Evolutionary conservation across 2,888 invertebrate genomes (phyloP).

Genomic region (Dioctria rufipes): DNA sequence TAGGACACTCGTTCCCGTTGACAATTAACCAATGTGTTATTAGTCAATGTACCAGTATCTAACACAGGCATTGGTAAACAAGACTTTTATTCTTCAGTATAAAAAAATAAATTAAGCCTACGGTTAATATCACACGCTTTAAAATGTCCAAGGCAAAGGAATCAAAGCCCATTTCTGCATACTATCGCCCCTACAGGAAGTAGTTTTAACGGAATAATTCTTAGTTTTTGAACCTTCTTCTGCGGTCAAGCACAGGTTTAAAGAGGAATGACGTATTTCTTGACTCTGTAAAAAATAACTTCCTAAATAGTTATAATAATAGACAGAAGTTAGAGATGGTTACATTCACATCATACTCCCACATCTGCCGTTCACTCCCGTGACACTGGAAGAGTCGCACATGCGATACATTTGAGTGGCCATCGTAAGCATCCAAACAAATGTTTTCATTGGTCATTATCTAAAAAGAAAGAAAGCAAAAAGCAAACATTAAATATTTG

Average conservation of each 20-base stretch:
- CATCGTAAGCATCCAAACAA: slow-evolving; percentile 81
- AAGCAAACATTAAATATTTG: no score
- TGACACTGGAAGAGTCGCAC: slow-evolving; percentile 67
- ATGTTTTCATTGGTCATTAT: slow-evolving; percentile 91
- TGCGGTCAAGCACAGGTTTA: slow-evolving; percentile 67
- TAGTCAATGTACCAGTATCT: neutral
- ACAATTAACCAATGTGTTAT: no score
- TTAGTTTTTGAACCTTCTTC: slow-evolving; percentile 62
- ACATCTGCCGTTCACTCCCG: slow-evolving; percentile 65
- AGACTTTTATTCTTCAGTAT: slow-evolving; percentile 12
- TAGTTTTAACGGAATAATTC: slow-evolving; percentile 64
- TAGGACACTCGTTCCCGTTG: no score
- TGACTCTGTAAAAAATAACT: slow-evolving; percentile 64
- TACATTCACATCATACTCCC: slow-evolving; percentile 69
- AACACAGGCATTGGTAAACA: neutral
- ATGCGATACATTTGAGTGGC: slow-evolving; percentile 63
- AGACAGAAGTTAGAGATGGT: slow-evolving; percentile 58
- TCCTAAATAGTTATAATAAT: neutral
- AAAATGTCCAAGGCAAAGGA: slow-evolving; percentile 69
- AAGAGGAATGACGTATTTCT: slow-evolving; percentile 67
- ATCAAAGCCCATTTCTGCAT: slow-evolving; percentile 70
- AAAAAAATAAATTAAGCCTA: slow-evolving; percentile 26
- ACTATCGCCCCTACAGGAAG: slow-evolving; percentile 65
- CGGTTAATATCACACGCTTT: slow-evolving; percentile 50
- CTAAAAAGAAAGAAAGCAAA: slow-evolving; percentile 48